phyloP scores from a whole-genome alignment of 2,888 invertebrate genomes.

The Pimpla rufipes region DNA sequence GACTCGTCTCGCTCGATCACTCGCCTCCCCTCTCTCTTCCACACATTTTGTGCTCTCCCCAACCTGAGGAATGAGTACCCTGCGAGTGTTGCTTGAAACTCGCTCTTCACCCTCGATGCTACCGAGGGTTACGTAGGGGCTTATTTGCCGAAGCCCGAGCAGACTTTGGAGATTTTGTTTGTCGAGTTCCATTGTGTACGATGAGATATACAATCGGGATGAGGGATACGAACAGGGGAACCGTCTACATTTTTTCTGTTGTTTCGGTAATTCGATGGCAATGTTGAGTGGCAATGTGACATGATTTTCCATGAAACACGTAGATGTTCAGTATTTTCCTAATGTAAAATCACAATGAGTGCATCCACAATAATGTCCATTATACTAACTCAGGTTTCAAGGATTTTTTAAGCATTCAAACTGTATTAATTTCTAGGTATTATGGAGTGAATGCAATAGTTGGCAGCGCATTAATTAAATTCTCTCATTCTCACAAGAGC shows the following conservation, averaged over 20 bases:
- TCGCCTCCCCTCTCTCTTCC: not conserved
- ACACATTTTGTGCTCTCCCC: not conserved
- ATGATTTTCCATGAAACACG: too few species aligned
- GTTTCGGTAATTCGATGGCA: too few species aligned
- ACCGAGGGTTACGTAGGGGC: slow-evolving; percentile 14
- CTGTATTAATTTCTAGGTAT: too few species aligned
- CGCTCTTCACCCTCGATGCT: slow-evolving; percentile 37
- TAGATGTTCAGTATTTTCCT: too few species aligned
- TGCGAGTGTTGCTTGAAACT: slow-evolving; percentile 50
- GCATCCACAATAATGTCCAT: too few species aligned
- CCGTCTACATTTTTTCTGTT: not conserved
- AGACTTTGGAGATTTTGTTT: slow-evolving; percentile 27
- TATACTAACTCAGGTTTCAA: too few species aligned
- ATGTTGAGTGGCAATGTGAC: too few species aligned
- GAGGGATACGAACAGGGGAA: not conserved
- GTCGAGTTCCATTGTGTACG: slow-evolving; percentile 19
- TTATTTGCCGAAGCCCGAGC: slow-evolving; percentile 31
- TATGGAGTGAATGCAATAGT: too few species aligned
- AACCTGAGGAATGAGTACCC: slow-evolving; percentile 36
- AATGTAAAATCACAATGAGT: too few species aligned
- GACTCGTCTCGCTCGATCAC: slow-evolving; percentile 18
- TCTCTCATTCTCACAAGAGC: not conserved
- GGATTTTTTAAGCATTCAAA: too few species aligned
- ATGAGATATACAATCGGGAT: not conserved
- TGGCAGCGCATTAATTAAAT: too few species aligned